Evolutionary conservation across 2,113 vertebrate genomes (phyloP), one percentile per base, ranked within the genome.

Genomic region (Boulengeromyrus knoepffleri): DNA sequence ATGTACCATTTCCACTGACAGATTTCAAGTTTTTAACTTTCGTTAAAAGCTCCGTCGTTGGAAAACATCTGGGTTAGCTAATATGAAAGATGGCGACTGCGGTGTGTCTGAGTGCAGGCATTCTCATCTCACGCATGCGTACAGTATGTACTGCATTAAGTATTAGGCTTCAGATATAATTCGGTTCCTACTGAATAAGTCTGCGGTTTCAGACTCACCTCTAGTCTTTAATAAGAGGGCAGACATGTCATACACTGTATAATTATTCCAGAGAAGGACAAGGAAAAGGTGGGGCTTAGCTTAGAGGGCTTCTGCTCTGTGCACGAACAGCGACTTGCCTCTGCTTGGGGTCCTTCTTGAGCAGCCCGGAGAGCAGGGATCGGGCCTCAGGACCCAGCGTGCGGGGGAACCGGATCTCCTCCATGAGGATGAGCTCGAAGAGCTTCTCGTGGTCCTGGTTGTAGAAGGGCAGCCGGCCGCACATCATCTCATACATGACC

Each of bases 401-500:
- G 10, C 97, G 96, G 0, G 97, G 98, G 90, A 99, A 99, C 88
- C 98, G 98, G 74, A 98, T 98, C 91, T 99, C 98, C 91, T 98
- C 97, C 96, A 98, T 96, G 42, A 98, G 97, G 94, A 99, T 99
- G 80, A 98, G 97, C 95, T 99, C 98, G 0, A 99, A 99, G 91
- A 99, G 96, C 89, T 97, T 97, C 94, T 99, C 98, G 0, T 99
- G 98, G 94, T 99, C 98, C 93, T 98, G 97, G 94, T 98, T 99
- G 96, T 99, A 99, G 95, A 99, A 99, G 21, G 98, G 97, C 74
- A 99, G 96, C 80, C 98, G 95, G 50, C 98, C 98, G 0, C 98
- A 99, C 96, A 97, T 96, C 98, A 98, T 98, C 95, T 98, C 97
- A 0, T 99, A 98, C 98, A 98, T 99, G 87, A 99, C 98, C 27